A percentile compares a stretch with the other conserved stretches of the same genome.
Conservation (phyloP, 2,888 invertebrate genomes). For the Sycophila texana region DNA sequence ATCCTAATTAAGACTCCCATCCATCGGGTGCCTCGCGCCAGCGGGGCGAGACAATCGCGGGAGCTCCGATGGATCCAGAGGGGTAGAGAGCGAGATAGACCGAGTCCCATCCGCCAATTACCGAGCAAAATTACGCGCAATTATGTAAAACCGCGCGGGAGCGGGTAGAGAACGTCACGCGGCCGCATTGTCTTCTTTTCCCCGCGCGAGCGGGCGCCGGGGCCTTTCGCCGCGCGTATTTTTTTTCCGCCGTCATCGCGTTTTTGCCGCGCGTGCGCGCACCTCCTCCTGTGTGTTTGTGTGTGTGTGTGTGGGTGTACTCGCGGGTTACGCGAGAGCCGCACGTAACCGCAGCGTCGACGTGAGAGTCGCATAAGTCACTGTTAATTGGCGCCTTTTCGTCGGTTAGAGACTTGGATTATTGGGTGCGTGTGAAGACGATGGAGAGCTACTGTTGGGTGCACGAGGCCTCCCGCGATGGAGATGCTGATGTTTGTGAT, state of each 20-base stretch:
- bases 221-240: too few species aligned
- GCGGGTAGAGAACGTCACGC: neutral
- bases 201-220: neutral
- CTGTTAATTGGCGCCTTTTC: neutral
- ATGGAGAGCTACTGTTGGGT: too few species aligned
- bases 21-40: neutral
- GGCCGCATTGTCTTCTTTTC: constrained; percentile 16
- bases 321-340: neutral
- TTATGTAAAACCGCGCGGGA: constrained; percentile 22
- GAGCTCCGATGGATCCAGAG: too few species aligned
- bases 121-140: constrained; percentile 31
- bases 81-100: neutral
- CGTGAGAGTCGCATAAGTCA: neutral
- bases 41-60: too few species aligned
- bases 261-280: neutral
- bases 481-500: too few species aligned
- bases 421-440: too few species aligned
- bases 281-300: neutral
- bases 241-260: neutral
- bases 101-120: constrained; percentile 16
- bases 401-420: too few species aligned
- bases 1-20: constrained; percentile 36
- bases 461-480: too few species aligned
- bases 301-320: neutral
- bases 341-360: neutral